These are phyloP conservation scores for Cossypha dichroa DNA, from an alignment of 2,797 vertebrate genomes.

Conservation along the genomic window DNA sequence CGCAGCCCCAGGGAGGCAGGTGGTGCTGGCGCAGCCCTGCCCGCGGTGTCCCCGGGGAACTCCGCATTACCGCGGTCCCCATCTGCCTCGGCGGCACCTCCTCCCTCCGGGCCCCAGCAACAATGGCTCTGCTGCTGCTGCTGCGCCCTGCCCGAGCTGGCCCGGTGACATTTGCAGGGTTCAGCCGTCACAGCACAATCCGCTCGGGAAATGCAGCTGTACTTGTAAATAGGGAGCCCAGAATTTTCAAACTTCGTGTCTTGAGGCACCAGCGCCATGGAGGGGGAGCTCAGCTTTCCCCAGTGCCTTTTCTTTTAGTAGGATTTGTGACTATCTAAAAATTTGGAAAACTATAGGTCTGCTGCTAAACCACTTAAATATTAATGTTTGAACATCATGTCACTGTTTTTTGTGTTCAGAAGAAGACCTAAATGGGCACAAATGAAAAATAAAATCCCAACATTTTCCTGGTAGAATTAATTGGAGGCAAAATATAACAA, in stretches of 20 bases:
- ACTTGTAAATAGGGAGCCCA: neutral
- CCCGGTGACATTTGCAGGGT: neutral
- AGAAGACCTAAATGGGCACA: neutral
- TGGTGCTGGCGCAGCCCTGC: neutral
- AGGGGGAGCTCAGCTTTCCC: neutral
- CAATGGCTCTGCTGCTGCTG: constrained; percentile 41
- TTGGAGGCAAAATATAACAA: neutral
- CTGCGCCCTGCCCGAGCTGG: neutral
- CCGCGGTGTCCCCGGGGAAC: constrained; percentile 17
- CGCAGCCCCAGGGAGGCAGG: neutral
- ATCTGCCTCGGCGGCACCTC: constrained; percentile 35
- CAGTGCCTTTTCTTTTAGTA: neutral
- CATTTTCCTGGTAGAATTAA: neutral
- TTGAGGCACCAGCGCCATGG: rapidly evolving
- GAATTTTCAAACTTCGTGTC: neutral
- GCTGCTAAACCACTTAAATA: neutral
- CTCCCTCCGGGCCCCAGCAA: constrained; percentile 18
- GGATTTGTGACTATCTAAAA: neutral
- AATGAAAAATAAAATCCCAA: neutral
- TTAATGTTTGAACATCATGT: neutral
- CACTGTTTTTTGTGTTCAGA: neutral
- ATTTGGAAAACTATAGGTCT: neutral
- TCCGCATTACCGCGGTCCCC: constrained; percentile 32
- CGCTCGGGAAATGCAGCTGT: neutral
- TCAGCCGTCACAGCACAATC: neutral